phyloP scores from a whole-genome alignment of 2,888 invertebrate species.

The Eumacrocentrus americanus region DNA sequence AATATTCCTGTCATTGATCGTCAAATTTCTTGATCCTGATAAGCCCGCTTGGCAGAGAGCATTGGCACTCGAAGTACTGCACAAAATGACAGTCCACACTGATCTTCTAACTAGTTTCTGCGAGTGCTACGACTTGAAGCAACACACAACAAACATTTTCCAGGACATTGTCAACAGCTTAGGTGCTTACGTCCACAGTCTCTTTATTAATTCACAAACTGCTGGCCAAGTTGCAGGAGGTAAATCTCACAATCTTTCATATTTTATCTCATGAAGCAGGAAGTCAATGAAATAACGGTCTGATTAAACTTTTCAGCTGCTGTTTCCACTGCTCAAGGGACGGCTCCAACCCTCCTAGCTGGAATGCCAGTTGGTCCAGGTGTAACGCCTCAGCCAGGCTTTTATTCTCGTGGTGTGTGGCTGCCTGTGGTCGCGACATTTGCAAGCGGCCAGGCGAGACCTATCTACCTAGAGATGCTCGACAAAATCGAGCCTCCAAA shows the following conservation, averaged over 20 bases:
- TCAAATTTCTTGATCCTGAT: constrained; percentile 96
- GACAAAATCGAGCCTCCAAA: constrained; percentile 93
- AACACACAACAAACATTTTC: constrained; percentile 90
- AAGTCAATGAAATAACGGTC: too few relatives aligned
- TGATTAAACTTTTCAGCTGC: constrained; percentile 55
- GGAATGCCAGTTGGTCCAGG: constrained; percentile 77
- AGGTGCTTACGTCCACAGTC: constrained; percentile 92
- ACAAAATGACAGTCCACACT: constrained; percentile 91
- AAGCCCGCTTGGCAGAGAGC: constrained; percentile 97
- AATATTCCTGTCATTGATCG: constrained; percentile 94
- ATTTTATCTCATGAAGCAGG: not conserved
- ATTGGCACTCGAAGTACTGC: constrained; percentile 92
- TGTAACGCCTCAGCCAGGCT: constrained; percentile 86
- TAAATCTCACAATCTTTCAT: too few relatives aligned
- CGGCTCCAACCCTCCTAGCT: constrained; percentile 69
- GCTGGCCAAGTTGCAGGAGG: constrained; percentile 63
- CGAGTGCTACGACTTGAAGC: constrained; percentile 93
- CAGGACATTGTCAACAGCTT: constrained; percentile 94
- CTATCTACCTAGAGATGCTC: constrained; percentile 92
- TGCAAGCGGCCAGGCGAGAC: constrained; percentile 84
- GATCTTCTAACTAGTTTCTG: constrained; percentile 89
- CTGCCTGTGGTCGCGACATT: constrained; percentile 86
- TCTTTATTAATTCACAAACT: constrained; percentile 78
- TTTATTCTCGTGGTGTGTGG: constrained; percentile 92
- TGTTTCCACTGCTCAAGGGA: constrained; percentile 64